Evolutionary conservation across 2,113 vertebrate genomes (phyloP), one percentile per base, ranked within the genome.

Genomic region (Odontophorus gujanensis): DNA sequence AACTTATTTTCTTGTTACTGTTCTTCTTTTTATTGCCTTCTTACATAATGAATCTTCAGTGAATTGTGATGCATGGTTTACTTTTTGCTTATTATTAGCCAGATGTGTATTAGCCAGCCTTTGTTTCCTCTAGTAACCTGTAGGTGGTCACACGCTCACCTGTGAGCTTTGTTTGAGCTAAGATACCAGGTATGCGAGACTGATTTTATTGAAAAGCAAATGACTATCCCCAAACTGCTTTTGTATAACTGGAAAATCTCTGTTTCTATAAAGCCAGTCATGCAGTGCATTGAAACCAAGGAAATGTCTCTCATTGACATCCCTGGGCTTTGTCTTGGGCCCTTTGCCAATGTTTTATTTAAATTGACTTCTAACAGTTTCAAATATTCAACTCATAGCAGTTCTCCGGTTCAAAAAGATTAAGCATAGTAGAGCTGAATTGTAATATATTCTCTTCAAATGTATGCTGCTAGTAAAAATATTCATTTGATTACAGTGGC

Each of bases 201-300:
- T 88, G 42, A n/a, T 85, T 81, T 96, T 89, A 85, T 76, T 42
- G n/a, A 91, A 92, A 94, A 59, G 6, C 24, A 89, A 94, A 94
- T 63, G 8, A 59, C 45, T 80, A 28, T 20, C 38, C 57, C 57
- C 55, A 74, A 81, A 91, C n/a, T 87, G 50, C 76, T 80, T 89
- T 89, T 32, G 67, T 45, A 5, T 57, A 93, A 61, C 62, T 89
- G 78, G 63, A 79, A 28, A 86, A 66, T 11, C 3, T 58, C 24
- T 83, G 58, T 77, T 96, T 96, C 90, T 92, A 85, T 74, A 95
- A 88, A 90, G 48, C 48, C 71, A 93, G 8, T 48, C 89, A 85
- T 74, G 86, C 73, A 90, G 76, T 14, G 50, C 63, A 50, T 28
- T 76, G 69, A 87, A 87, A 74, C 66, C 84, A 92, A 79, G 62